These are phyloP conservation scores for Arctocebus calabarensis DNA, from an alignment of 2,797 vertebrate genomes.

Conservation along the genomic window DNA sequence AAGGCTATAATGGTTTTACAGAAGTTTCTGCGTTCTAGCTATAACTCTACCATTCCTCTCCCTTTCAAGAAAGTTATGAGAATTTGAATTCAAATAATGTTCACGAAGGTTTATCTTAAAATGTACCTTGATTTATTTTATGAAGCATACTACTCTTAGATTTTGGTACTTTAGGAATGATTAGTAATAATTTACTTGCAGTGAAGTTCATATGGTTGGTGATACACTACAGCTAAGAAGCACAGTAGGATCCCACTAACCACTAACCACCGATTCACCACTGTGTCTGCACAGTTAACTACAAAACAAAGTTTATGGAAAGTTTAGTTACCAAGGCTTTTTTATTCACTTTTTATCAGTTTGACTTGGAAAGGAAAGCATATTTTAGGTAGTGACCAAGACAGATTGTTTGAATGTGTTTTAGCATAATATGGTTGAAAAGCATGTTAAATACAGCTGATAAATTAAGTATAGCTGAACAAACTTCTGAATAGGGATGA, in stretches of 20 bases:
- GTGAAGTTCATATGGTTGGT: neutral
- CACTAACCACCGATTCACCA: neutral
- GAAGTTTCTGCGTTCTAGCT: neutral
- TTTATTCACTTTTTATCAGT: slow-evolving; percentile 8
- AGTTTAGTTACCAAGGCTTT: neutral
- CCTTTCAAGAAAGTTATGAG: neutral
- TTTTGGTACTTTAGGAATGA: neutral
- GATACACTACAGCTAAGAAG: neutral
- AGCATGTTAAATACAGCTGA: neutral
- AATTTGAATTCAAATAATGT: neutral
- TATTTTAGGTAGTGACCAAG: no score
- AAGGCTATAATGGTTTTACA: neutral
- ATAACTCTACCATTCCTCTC: neutral
- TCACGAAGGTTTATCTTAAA: neutral
- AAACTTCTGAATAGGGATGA: neutral
- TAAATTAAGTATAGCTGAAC: neutral
- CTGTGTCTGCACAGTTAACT: neutral
- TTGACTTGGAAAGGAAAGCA: neutral
- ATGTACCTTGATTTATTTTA: neutral
- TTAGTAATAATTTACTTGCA: neutral
- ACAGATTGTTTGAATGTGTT: neutral
- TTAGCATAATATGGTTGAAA: neutral
- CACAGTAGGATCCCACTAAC: neutral
- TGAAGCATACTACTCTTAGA: slow-evolving; percentile 33
- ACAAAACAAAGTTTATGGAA: neutral